Conservation (phyloP, 2,888 invertebrate species). For the Danaus chrysippus region DNA sequence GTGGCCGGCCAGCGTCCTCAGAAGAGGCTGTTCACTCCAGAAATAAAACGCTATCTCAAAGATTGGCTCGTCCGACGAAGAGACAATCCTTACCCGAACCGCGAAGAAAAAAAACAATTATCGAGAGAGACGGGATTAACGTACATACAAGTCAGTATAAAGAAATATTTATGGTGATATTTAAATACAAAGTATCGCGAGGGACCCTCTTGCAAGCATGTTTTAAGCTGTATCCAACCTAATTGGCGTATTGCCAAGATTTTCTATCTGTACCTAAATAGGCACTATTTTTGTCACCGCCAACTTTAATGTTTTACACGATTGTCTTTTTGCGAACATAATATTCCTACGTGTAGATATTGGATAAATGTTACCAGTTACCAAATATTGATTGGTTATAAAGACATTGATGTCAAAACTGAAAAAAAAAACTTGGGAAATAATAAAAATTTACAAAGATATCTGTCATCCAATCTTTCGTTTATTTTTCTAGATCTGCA, state of each 20-base stretch:
- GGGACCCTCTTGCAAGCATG: slow-evolving; percentile 15
- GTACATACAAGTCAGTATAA: slow-evolving; percentile 83
- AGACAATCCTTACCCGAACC: slow-evolving; percentile 88
- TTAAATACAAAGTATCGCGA: not conserved
- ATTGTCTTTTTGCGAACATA: slow-evolving; percentile 33
- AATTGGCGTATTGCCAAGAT: slow-evolving; percentile 70
- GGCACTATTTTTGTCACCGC: slow-evolving; percentile 75
- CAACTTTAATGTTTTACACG: slow-evolving; percentile 65
- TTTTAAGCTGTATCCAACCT: slow-evolving; percentile 62
- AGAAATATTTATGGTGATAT: slow-evolving; percentile 13
- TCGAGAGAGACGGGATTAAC: slow-evolving; percentile 87
- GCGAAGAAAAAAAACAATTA: slow-evolving; percentile 86
- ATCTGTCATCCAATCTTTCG: too few relatives aligned
- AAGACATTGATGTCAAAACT: too few relatives aligned
- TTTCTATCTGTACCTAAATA: slow-evolving; percentile 76
- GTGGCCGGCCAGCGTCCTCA: slow-evolving; percentile 82
- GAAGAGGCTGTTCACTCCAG: slow-evolving; percentile 87
- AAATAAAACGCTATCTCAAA: slow-evolving; percentile 87
- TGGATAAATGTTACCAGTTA: too few relatives aligned
- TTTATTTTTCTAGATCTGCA: slow-evolving; percentile 80
- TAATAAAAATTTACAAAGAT: too few relatives aligned
- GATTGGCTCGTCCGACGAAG: slow-evolving; percentile 87
- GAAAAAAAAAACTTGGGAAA: too few relatives aligned
- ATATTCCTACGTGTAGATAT: too few relatives aligned
- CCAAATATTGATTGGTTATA: too few relatives aligned